Evolutionary conservation across 2,797 vertebrate species (phyloP), one percentile per base, ranked within the genome.

Genomic region (Oryzias dopingdopingensis): DNA sequence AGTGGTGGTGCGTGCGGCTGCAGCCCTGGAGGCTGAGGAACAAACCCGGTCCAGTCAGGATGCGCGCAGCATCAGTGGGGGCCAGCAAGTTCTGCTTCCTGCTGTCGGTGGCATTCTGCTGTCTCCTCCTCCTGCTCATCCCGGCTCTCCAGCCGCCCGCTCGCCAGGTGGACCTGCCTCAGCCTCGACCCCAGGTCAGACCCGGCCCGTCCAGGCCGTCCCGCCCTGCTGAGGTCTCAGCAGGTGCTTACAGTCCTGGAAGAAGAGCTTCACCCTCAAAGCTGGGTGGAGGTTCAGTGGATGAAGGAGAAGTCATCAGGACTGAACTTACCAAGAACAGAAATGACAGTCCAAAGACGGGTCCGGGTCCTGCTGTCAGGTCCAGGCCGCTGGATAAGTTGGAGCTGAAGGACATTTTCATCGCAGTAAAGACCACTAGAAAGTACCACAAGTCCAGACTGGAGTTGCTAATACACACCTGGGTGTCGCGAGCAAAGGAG

Each of bases 391-490:
- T 58, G 29, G 92, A 93, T 46, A 68, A 55, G 4, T 79, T 98
- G 40, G 85, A 91, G 42, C 81, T 92, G 4, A 91, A 92, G 50
- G 96, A 98, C 77, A 83, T 98, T 85, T 98, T 98, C 76, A 92
- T 98, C 52, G 96, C 96, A 0, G 93, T 98, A 52, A 98, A 98
- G 86, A 98, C 96, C 20, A 98, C 96, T 32, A 92, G 91, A 57
- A 96, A 94, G 72, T 97, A 97, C 80, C 96, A 98, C 80, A 89
- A 66, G 70, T 91, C 92, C 51, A 91, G 96, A 48, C 81, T 98
- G 83, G 91, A 92, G 69, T 85, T 98, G 81, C 92, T 98, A 4
- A 89, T 95, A 20, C 92, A 94, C 60, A 98, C 96, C 37, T 98
- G 96, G 96, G 92, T 96, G 80, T 96, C 96, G 15, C 87, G 72